Percentiles rank a stretch among this genome's conserved stretches.
These are phyloP conservation scores for Rynchops niger DNA, from an alignment of 2,113 vertebrate species.

Conservation along the genomic window DNA sequence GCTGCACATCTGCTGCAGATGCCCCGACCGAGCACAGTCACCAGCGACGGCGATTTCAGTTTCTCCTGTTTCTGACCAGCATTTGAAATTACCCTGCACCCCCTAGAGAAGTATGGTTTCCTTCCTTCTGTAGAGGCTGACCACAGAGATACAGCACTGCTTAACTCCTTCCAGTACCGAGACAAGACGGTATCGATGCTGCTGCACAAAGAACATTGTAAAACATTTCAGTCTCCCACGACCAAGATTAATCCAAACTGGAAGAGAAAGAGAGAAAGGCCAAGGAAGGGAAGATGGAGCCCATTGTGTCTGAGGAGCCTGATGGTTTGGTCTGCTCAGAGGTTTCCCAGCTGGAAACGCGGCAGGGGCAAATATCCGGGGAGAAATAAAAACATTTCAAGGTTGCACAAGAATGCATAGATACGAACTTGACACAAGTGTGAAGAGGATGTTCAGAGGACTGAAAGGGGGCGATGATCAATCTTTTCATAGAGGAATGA, in stretches of 20 bases:
- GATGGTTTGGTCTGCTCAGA: background rate
- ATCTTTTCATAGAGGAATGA: background rate
- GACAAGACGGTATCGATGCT: fast-evolving
- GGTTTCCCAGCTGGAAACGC: background rate
- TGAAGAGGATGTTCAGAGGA: background rate
- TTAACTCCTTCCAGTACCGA: background rate
- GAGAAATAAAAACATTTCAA: background rate
- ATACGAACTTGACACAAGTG: background rate
- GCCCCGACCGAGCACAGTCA: background rate
- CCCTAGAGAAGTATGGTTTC: background rate
- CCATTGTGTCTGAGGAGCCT: background rate
- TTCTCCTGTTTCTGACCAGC: background rate
- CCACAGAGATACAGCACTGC: background rate
- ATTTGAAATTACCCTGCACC: background rate
- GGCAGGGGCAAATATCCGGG: background rate
- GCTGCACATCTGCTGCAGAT: constrained; percentile 11
- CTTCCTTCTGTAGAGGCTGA: background rate
- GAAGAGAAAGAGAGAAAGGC: background rate
- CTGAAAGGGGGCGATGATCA: background rate
- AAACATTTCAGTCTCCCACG: fast-evolving
- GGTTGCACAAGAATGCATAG: background rate
- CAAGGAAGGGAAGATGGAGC: background rate
- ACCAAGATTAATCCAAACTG: background rate
- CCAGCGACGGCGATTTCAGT: fast-evolving
- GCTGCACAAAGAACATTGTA: fast-evolving